phyloP scores from a whole-genome alignment of 2,113 vertebrate genomes.

The Atherinomorus stipes region DNA sequence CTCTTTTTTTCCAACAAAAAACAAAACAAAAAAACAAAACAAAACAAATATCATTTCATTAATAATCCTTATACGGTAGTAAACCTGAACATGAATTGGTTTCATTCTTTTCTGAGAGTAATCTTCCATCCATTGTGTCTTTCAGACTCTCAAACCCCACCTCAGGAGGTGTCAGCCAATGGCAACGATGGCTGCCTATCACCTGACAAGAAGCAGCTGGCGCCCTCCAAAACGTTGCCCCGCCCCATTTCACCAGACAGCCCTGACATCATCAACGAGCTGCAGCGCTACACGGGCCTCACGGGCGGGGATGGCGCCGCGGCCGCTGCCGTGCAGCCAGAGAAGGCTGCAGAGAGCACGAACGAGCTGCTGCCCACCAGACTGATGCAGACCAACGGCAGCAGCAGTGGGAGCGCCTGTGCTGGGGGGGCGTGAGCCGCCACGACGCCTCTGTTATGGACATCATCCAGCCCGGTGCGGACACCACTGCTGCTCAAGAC shows the following conservation, averaged over 20 bases:
- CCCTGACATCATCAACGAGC: conserved; percentile 91
- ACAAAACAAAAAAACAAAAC: too few relatives aligned
- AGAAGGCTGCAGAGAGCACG: conserved; percentile 53
- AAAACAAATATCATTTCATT: too few relatives aligned
- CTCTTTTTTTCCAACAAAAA: too few relatives aligned
- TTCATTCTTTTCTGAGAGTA: too few relatives aligned
- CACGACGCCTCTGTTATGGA: conserved; percentile 44
- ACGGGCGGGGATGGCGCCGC: conserved; percentile 74
- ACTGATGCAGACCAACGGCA: conserved; percentile 50
- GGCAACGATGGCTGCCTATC: conserved; percentile 87
- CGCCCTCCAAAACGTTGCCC: conserved; percentile 80
- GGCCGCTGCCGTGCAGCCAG: conserved; percentile 21
- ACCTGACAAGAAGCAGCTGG: conserved; percentile 78
- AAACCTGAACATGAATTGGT: too few relatives aligned
- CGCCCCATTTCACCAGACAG: conserved; percentile 91
- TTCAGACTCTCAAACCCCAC: conserved; percentile 84
- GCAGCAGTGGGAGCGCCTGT: conserved; percentile 19
- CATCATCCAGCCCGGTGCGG: conserved; percentile 74
- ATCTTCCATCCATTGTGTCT: background rate
- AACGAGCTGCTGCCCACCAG: conserved; percentile 53
- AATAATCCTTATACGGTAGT: too few relatives aligned
- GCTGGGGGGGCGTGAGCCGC: conserved; percentile 27
- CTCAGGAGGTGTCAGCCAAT: conserved; percentile 47
- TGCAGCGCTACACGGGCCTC: conserved; percentile 88
- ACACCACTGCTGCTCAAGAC: conserved; percentile 83